Conservation (phyloP, 2,113 vertebrate species). For the Cyrtonyx montezumae region DNA sequence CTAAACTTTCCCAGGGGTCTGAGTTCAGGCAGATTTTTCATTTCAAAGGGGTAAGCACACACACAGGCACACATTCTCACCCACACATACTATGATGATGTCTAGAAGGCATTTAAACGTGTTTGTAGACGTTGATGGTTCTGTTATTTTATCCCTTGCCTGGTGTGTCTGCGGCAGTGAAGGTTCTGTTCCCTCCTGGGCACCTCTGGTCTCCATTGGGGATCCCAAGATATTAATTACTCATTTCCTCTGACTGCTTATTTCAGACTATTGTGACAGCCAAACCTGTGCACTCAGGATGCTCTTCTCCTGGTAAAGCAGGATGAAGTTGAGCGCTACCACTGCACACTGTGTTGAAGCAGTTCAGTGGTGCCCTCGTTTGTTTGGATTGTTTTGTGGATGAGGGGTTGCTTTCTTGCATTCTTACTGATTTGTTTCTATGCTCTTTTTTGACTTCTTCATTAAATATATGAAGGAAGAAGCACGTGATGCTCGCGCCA, state of each 20-base stretch:
- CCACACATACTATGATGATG: rapidly evolving
- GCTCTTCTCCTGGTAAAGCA: not conserved
- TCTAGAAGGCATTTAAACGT: not conserved
- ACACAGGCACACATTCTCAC: not conserved
- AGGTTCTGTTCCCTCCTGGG: not conserved
- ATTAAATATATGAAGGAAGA: not conserved
- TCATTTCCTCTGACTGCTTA: not conserved
- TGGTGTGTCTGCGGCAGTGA: not conserved
- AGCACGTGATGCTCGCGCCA: not conserved
- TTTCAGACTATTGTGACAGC: not conserved
- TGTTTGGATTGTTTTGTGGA: not conserved
- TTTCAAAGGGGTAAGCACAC: not conserved
- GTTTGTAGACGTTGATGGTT: not conserved
- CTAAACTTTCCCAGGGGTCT: not conserved
- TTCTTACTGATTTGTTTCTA: not conserved
- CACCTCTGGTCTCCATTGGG: not conserved
- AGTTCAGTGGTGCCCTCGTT: not conserved
- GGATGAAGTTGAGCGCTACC: not conserved
- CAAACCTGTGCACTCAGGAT: not conserved
- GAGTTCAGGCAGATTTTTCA: not conserved
- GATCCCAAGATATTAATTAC: not conserved
- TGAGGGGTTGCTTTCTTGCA: too few relatives aligned
- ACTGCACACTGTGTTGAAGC: rapidly evolving
- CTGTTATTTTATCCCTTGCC: not conserved
- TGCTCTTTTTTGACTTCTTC: not conserved